Base-by-base conservation (phyloP, 2,888 invertebrate species). In the Calephelis perditalis region DNA sequence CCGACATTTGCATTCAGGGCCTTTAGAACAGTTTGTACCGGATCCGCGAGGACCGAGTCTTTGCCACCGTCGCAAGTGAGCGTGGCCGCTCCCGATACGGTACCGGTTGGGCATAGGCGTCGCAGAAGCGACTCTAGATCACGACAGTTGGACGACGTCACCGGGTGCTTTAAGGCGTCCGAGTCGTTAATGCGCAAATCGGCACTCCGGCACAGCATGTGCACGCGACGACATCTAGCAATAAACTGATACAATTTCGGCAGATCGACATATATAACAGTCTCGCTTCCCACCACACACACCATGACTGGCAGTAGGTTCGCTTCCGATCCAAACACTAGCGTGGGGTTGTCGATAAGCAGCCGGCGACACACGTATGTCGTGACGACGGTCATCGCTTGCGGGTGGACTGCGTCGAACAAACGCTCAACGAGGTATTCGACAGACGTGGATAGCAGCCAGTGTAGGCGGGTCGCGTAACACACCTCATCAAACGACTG, bases 401-500 rank as follows among this genome's bases (percentile, higher is more conserved):
- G 57, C 26, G 57, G 57, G 15, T 43, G 57, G 15, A 57, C 44
- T 8, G 44, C 44, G 44, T 57, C 57, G 45, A 8, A 57, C 57
- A 57, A 44, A 35, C 57, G 57, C 57, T 57, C 57, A 15, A 57
- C 57, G 44, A 57, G 15, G 43, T 43, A 10, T 15, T 57, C 57
- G 40, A 15, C 57, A 45, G 43, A 44, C 45, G 44, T 57, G 57
- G 43, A 43, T n/a, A 57, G 44, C 57, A 57, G 26, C 57, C 57
- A 57, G 43, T 57, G 57, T 26, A 57, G 57, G 5, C 57, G 57
- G 44, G 57, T 57, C 37, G 57, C 57, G 26, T 57, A 57, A 57
- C 57, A 57, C 57, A 57, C 57, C 57, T 57, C 57, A 44, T 57
- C 57, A 44, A 57, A 57, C 57, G 57, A 43, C 43, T 57, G 57